Evolutionary conservation across 23 tunicate species (phyloP).

Genomic region (Halocynthia roretzi): DNA sequence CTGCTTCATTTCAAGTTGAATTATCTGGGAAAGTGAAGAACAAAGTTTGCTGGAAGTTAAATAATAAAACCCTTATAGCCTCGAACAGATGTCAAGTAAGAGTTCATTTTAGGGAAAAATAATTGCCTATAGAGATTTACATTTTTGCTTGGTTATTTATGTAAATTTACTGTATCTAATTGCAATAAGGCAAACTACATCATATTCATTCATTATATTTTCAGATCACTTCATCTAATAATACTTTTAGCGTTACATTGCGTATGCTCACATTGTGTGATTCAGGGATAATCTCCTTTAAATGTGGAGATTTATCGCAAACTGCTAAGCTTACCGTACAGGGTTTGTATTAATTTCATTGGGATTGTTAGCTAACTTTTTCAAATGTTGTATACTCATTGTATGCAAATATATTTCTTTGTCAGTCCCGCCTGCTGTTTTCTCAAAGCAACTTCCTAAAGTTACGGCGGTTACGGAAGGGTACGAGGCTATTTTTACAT

Average conservation of each 20-base stretch:
- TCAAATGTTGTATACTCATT: background rate
- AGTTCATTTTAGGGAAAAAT: background rate
- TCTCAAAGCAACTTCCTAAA: slow-evolving; percentile 15
- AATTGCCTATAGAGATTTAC: too few relatives aligned
- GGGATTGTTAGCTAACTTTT: background rate
- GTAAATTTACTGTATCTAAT: too few relatives aligned
- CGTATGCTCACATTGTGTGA: slow-evolving; percentile 4
- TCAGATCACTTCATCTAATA: slow-evolving; percentile 12
- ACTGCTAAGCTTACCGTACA: slow-evolving; percentile 17
- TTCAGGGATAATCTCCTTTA: slow-evolving; percentile 13
- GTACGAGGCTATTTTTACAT: slow-evolving; percentile 12
- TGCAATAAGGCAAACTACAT: too few relatives aligned
- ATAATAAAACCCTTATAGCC: background rate
- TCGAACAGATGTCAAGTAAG: slow-evolving; percentile 19
- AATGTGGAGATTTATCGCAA: slow-evolving; percentile 13
- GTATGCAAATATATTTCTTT: background rate
- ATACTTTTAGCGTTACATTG: slow-evolving; percentile 15
- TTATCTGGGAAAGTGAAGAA: slow-evolving; percentile 19
- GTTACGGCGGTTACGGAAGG: slow-evolving; percentile 5
- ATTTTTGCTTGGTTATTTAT: too few relatives aligned
- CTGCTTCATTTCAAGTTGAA: slow-evolving; percentile 25
- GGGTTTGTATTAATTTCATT: slow-evolving; percentile 10
- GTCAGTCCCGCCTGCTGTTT: slow-evolving; percentile 26
- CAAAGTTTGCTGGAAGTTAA: slow-evolving; percentile 12
- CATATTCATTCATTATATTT: background rate